phyloP scores from a whole-genome alignment of 2,797 vertebrate species.

The Cyprinella venusta region DNA sequence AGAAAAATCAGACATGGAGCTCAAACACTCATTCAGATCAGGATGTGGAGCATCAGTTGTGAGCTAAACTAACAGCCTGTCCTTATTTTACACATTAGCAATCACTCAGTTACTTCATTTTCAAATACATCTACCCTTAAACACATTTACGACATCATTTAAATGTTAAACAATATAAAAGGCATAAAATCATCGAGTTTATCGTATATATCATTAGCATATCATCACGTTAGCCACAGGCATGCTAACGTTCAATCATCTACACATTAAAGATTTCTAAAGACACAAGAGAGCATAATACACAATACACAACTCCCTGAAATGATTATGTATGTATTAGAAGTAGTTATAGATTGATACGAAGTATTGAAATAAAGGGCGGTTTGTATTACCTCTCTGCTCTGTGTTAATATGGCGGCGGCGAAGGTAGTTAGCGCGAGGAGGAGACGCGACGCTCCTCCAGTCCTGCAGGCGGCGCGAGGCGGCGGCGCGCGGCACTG shows the following conservation, averaged over 20 bases:
- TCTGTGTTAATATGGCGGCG: slow-evolving; percentile 66
- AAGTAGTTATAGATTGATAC: not conserved
- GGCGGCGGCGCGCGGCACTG: not conserved
- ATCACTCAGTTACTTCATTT: not conserved
- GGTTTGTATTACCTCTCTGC: slow-evolving; percentile 60
- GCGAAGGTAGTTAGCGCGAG: slow-evolving; percentile 38
- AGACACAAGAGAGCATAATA: not conserved
- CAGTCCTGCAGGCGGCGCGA: slow-evolving; percentile 52
- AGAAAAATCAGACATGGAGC: not conserved
- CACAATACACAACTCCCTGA: not conserved
- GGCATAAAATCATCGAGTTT: not conserved
- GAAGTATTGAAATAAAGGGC: slow-evolving; percentile 12
- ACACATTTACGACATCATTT: not conserved
- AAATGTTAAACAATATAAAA: not conserved
- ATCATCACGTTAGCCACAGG: slow-evolving; percentile 34
- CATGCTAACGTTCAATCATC: slow-evolving; percentile 23
- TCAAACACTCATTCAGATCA: slow-evolving; percentile 17
- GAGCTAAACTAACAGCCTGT: not conserved
- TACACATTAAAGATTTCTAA: not conserved
- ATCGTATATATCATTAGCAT: slow-evolving; percentile 8
- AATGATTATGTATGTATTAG: no score
- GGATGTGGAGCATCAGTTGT: slow-evolving; percentile 20
- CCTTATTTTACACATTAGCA: not conserved
- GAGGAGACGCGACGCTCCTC: slow-evolving; percentile 55
- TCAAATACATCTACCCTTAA: not conserved